A percentile compares a stretch with the other conserved stretches of the same genome.
These are phyloP conservation scores for Latheticus oryzae DNA, from an alignment of 2,888 invertebrate genomes.

Conservation along the genomic window DNA sequence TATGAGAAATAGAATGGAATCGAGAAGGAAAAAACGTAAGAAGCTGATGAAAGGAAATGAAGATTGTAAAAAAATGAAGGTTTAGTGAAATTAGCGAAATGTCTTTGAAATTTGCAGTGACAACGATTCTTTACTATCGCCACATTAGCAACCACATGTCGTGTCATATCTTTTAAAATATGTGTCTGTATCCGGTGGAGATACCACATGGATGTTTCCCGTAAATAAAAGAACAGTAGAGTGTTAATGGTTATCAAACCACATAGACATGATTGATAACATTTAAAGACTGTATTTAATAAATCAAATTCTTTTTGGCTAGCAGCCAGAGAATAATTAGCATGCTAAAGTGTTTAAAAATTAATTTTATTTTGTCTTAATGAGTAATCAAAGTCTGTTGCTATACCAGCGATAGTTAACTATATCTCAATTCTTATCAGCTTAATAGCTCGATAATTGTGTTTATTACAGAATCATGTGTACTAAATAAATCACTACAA, in stretches of 20 bases:
- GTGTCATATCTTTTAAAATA: constrained; percentile 49
- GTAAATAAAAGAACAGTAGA: constrained; percentile 32
- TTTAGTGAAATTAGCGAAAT: no score
- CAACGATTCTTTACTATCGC: constrained; percentile 36
- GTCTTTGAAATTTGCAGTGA: constrained; percentile 19
- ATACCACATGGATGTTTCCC: constrained; percentile 49
- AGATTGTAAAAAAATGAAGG: constrained; percentile 65
- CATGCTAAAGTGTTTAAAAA: no score
- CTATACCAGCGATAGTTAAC: constrained; percentile 12
- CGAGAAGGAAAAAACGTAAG: constrained; percentile 66
- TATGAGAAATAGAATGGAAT: constrained; percentile 74
- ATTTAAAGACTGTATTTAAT: no score
- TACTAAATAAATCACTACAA: constrained; percentile 36
- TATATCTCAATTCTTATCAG: constrained; percentile 13
- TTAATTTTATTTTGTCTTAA: no score
- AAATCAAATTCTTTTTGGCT: constrained; percentile 1
- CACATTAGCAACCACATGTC: constrained; percentile 47
- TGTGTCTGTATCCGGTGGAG: constrained; percentile 52
- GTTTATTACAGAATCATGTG: constrained; percentile 23
- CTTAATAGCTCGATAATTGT: no score
- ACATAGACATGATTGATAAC: no score
- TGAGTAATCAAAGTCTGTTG: constrained; percentile 13
- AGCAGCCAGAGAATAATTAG: no score
- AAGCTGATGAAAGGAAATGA: constrained; percentile 76
- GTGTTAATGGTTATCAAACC: constrained; percentile 23